Evolutionary conservation across 2,113 vertebrate genomes (phyloP), one percentile per base, ranked within the genome.

Genomic region (Burhinus oedicnemus): DNA sequence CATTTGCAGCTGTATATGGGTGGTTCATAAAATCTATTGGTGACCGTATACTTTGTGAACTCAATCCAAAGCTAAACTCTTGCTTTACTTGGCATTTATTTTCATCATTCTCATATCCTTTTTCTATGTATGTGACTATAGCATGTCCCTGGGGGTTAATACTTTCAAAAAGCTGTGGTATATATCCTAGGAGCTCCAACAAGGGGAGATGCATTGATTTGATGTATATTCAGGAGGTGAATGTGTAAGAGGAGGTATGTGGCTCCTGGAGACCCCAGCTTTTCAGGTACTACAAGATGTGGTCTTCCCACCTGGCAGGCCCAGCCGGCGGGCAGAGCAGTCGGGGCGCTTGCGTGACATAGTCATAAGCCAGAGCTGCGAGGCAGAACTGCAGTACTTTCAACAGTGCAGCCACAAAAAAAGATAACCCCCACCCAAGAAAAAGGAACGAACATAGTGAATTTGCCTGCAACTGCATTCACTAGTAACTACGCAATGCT

Each of bases 81-180:
- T 42, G 23, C 29, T 95, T 83, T 83, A 82, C 15, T 68, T 62
- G 51, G 15, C 22, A 49, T 83, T 95, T 95, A 77, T 89, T 93
- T 89, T 79, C 90, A 58, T 45, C 29, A 64, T 65, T 94, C 40
- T 69, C 36, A 57, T 78, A 96, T 90, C 62, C 75, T 91, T 93
- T 86, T 93, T 71, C 64, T 81, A 21, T 15, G 29, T 68, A 30
- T 26, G 49, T 80, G 49, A 68, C 75, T 36, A 26, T 2, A 91
- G 34, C 25, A 57, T 26, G 29, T 52, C 18, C 30, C 44, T 42
- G 32, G 6, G 15, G 11, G n/a, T 15, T 30, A 70, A 65, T 55
- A 55, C 11, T 66, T 91, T 64, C 25, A n/a, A 62, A 86, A 90
- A 64, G 20, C 34, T 74, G 52, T 68, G 23, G 16, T 36, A 22